Evolutionary conservation across 1,140 invertebrate genomes (phyloP), one percentile per base, ranked within the genome.

Genomic region (Nasonia vitripennis): DNA sequence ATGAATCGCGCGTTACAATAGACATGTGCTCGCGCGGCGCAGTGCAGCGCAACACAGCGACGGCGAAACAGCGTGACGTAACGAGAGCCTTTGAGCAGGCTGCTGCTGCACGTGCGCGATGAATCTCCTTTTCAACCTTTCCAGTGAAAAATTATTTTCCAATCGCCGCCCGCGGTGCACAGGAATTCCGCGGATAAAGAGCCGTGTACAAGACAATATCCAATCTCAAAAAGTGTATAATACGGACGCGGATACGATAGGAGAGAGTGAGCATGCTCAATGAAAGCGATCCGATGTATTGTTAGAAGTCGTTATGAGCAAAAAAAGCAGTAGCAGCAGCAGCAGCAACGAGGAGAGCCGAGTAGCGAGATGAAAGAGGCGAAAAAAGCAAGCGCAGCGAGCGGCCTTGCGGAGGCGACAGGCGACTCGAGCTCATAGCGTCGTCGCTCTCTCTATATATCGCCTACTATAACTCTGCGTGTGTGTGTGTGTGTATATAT

Each of bases 231-330:
- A 82, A 82, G 48, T 14, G 12, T 51, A 51, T 12, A 51, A 2
- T 51, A 51, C 14, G 51, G 12, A 55, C 17, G 51, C 51, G 51
- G 51, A 55, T 55, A 55, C 55, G 17, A 17, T 62, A 17, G 17
- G 34, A 31, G 27, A 11, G 68, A 71, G 34, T 6, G 34, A 37
- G 34, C 70, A 37, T 34, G 23, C 23, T 81, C 48, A 85, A 80
- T 85, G 84, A 85, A 85, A 75, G 78, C 71, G 51, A 85, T 75
- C 55, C 77, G 27, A 74, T 84, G 77, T 84, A 84, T 79, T 84
- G 83, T 84, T 78, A 73, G 73, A 77, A 78, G 23, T 70, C 41
- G 48, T 62, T 68, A 68, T 67, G 31, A 70, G 41, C 55, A 70
- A 78, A 70, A 67, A 27, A 27, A 6, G 41, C 9, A 45, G 7